phyloP scores from a whole-genome alignment of 2,888 invertebrate species.

The Plebejus anna region DNA sequence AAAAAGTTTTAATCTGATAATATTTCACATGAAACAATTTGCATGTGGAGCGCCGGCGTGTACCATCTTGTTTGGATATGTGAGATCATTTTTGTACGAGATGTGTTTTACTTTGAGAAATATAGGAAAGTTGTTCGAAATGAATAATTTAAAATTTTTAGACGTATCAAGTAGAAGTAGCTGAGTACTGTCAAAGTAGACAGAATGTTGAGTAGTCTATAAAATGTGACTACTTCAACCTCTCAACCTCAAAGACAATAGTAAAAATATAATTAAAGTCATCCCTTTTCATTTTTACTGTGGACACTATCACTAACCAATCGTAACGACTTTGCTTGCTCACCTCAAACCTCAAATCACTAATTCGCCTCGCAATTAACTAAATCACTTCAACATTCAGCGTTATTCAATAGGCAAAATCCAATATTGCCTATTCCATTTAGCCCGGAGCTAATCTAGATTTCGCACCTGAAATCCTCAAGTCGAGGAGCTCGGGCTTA shows the following conservation, averaged over 20 bases:
- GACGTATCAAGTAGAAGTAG: too few species aligned
- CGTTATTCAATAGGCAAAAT: constrained; percentile 11
- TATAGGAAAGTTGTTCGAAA: not conserved
- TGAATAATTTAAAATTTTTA: not conserved
- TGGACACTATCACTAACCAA: too few species aligned
- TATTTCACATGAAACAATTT: constrained; percentile 37
- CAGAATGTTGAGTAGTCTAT: not conserved
- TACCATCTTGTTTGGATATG: constrained; percentile 21
- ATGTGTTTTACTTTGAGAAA: not conserved
- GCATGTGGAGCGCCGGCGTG: constrained; percentile 30
- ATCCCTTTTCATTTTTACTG: too few species aligned
- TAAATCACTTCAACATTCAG: not conserved
- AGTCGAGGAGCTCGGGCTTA: constrained; percentile 27
- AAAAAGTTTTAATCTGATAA: constrained; percentile 39
- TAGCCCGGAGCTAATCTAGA: constrained; percentile 22
- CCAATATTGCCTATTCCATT: constrained; percentile 24
- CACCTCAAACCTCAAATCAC: not conserved
- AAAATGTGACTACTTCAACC: too few species aligned
- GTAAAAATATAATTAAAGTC: too few species aligned
- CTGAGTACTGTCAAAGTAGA: too few species aligned
- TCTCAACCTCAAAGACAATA: too few species aligned
- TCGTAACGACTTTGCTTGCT: not conserved
- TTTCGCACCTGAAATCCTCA: constrained; percentile 30
- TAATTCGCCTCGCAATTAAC: not conserved
- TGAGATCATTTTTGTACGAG: constrained; percentile 22